phyloP scores from a whole-genome alignment of 2,797 vertebrate genomes.

The Enteromius treurensis region DNA sequence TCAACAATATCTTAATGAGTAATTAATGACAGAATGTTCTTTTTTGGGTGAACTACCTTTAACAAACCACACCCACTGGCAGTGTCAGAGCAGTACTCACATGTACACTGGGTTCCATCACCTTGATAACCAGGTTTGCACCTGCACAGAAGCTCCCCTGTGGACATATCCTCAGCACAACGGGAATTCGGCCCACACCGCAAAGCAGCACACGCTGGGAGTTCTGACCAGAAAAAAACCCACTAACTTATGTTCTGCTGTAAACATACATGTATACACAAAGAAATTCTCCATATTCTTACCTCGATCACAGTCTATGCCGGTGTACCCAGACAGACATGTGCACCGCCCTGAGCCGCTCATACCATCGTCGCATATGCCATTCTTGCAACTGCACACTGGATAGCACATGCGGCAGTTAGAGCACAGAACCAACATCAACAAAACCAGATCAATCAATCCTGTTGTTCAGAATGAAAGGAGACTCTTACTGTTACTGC shows the following conservation, averaged over 20 bases:
- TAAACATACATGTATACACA: background rate
- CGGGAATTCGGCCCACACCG: constrained; percentile 79
- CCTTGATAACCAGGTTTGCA: constrained; percentile 80
- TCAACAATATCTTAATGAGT: too few species aligned
- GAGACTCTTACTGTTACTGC: constrained; percentile 72
- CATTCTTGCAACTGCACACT: constrained; percentile 89
- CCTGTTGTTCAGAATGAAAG: background rate
- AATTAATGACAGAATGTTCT: background rate
- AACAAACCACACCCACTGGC: background rate
- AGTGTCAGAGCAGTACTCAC: constrained; percentile 76
- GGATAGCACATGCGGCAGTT: background rate
- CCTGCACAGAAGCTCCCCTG: constrained; percentile 77
- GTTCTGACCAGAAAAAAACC: constrained; percentile 71
- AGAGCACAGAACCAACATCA: background rate
- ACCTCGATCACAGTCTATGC: constrained; percentile 84
- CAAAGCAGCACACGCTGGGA: constrained; percentile 79
- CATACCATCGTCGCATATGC: constrained; percentile 82
- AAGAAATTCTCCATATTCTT: constrained; percentile 59
- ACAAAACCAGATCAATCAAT: background rate
- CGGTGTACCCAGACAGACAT: constrained; percentile 87
- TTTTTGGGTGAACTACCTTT: background rate
- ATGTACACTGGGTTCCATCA: constrained; percentile 74
- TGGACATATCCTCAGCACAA: constrained; percentile 77
- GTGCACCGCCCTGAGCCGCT: constrained; percentile 81
- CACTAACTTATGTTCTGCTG: background rate